Percentiles rank a stretch among this genome's conserved stretches.
Conservation (phyloP, 2,888 invertebrate genomes). For the Drosophila recens region DNA sequence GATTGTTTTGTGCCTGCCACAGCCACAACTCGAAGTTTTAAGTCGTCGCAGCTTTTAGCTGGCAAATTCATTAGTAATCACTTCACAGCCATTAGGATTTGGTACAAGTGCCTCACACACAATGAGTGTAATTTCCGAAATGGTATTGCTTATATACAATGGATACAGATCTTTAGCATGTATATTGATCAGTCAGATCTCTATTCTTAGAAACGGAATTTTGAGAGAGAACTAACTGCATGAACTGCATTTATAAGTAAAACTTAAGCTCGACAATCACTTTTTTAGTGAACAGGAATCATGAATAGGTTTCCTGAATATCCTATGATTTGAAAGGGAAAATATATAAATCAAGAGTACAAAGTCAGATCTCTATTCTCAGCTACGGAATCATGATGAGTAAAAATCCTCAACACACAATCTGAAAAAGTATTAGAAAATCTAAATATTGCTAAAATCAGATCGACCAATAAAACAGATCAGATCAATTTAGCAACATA, state of each 20-base stretch:
- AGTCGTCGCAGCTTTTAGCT: slow-evolving; percentile 55
- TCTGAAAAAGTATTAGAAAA: too few relatives aligned
- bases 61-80: slow-evolving; percentile 75
- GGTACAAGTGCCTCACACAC: slow-evolving; percentile 69
- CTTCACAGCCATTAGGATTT: slow-evolving; percentile 77
- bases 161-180: not conserved
- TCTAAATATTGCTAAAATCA: not conserved
- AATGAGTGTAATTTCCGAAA: not conserved
- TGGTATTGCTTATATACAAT: not conserved
- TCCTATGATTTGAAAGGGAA: too few relatives aligned
- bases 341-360: too few relatives aligned
- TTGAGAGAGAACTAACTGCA: not conserved
- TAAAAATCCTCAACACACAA: too few relatives aligned
- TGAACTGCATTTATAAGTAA: too few relatives aligned
- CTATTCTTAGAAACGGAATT: not conserved
- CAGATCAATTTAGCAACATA: too few relatives aligned
- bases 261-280: too few relatives aligned
- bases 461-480: too few relatives aligned
- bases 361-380: not conserved
- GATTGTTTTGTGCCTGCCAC: slow-evolving; percentile 17
- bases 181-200: not conserved
- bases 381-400: not conserved
- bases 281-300: too few relatives aligned
- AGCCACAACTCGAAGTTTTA: slow-evolving; percentile 20
- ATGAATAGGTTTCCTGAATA: too few relatives aligned